Base-by-base conservation (phyloP, 2,113 vertebrate species). In the Sinocyclocheilus maitianheensis region DNA sequence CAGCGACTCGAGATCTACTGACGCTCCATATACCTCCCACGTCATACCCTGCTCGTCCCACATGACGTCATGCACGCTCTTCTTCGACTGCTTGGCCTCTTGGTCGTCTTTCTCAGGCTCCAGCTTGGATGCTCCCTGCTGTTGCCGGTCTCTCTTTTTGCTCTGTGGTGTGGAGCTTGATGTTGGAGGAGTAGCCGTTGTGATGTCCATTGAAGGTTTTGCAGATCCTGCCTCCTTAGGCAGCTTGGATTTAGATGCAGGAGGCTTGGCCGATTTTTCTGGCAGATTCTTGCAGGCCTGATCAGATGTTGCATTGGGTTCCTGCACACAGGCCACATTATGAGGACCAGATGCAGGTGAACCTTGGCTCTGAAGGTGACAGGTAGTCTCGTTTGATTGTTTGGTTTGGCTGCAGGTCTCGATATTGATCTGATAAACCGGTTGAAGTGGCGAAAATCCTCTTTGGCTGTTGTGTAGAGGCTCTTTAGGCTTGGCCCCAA, bases 21-120 rank as follows among this genome's bases (percentile, higher is more conserved):
- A 97, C 0, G 98, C 98, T 0, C 98, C 98, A 0, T 99, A 99
- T 71, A 99, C 98, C 89, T 99, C 98, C 98, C 98, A 99, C 0
- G 98, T 99, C 98, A 99, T 99, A 79, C 98, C 98, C 88, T 99
- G 97, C 83, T 99, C 98, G 0, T 99, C 98, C 98, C 98, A 99
- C 63, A 97, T 92, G 0, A 99, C 98, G 30, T 99, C 98, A 2
- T 97, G 94, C 83, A 99, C 85, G 0, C 93, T 93, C 87, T 97
- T 98, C 65, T 85, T 92, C 82, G 93, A 96, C 53, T 96, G 94
- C 88, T 95, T 92, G 43, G 34, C 83, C 79, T 90, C 87, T 86
- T 0, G 86, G 43, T 86, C 53, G 87, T 88, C 72, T 90, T 84
- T 65, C 91, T 92, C 8, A 5, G 88, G 72, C 87, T 94, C 90